Evolutionary conservation across 2,888 invertebrate genomes (phyloP), one percentile per base, ranked within the genome.

Genomic region (Oxystoma pomonae): DNA sequence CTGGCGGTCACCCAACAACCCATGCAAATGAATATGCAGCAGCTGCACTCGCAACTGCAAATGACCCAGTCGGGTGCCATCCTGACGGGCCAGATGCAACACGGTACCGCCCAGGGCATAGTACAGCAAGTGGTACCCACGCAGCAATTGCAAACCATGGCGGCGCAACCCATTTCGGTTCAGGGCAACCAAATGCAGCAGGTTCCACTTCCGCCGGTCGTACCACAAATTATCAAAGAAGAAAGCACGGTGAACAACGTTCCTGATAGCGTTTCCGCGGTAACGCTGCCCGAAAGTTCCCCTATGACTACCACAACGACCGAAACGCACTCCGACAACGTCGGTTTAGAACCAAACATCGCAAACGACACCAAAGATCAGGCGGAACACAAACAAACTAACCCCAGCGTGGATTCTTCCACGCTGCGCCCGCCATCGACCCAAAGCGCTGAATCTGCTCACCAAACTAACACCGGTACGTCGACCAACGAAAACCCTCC

Each of bases 1-100:
- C 69, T 81, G 18, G 79, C 80, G 1, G 80, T 81, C 3, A 80
- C 80, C 1, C 81, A 81, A 63, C 80, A 80, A 71, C 74, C 76
- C 1, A 80, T 80, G 79, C 76, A 75, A 57, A 78, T 81, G 79
- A 77, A 79, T 18, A 84, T 86, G 69, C 86, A 85, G 67, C 86
- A 86, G 72, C 82, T 87, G 64, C 86, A 86, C 74, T 84, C 85
- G 69, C 74, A 84, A 81, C 69, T 84, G 57, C 81, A 84, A 57
- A 84, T 86, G 83, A 77, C 82, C 1, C 83, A 82, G 62, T 78
- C 82, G 1, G 83, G 84, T 2, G 76, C 81, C 12, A 80, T 81
- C 53, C 21, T 67, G 20, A 81, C 84, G 78, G 70, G 80, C 5
- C 80, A 80, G 66, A 75, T 80, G 57, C 80, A 80, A 67, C 70